Conservation (phyloP, 2,113 vertebrate species). For the Perognathus longimembris region DNA sequence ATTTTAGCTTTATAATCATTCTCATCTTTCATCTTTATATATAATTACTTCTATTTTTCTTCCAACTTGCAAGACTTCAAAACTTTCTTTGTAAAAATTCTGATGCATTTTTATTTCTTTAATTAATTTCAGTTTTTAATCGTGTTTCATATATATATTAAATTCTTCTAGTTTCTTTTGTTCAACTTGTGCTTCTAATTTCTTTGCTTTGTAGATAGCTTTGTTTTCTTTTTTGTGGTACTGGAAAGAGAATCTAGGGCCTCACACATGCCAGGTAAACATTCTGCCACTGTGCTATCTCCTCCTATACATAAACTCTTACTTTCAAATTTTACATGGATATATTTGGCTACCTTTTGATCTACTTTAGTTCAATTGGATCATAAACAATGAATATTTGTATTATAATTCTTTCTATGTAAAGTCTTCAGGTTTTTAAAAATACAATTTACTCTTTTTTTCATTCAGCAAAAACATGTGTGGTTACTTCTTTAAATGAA, state of each 20-base stretch:
- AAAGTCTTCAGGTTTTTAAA: background rate
- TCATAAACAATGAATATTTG: background rate
- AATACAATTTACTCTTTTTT: background rate
- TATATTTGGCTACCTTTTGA: background rate
- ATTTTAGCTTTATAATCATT: background rate
- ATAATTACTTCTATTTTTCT: background rate
- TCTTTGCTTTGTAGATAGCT: background rate
- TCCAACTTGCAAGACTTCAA: background rate
- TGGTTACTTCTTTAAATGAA: background rate
- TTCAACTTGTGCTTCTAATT: background rate
- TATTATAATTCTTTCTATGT: background rate
- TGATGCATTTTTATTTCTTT: background rate
- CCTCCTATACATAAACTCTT: background rate
- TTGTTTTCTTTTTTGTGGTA: background rate
- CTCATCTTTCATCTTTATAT: background rate
- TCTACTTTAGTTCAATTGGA: background rate
- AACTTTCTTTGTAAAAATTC: background rate
- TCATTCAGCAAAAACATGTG: conserved; percentile 1
- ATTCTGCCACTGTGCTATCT: no score
- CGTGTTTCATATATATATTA: background rate
- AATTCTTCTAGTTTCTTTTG: background rate
- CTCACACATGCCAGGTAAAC: background rate
- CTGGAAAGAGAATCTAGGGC: no score
- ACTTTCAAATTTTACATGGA: background rate
- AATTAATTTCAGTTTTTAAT: background rate